Evolutionary conservation across 1,140 invertebrate genomes (phyloP).

Genomic region (Drosophila fuyamai): DNA sequence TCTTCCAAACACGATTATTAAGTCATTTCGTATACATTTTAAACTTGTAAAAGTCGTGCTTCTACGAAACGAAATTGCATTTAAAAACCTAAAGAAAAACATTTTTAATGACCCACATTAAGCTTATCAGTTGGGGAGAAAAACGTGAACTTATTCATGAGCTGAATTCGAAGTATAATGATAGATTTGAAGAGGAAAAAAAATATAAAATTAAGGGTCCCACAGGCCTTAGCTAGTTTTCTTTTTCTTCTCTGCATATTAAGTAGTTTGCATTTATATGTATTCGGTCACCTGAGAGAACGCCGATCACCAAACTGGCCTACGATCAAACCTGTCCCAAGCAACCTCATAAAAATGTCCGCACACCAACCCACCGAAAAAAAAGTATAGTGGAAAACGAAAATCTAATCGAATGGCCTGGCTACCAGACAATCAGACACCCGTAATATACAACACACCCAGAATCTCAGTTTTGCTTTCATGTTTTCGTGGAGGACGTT

Average conservation of each 20-base stretch:
- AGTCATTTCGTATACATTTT: constrained; percentile 21
- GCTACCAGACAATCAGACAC: constrained; percentile 30
- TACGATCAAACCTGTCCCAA: constrained; percentile 64
- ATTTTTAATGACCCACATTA: constrained; percentile 73
- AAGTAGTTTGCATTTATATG: constrained; percentile 53
- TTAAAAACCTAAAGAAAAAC: constrained; percentile 40
- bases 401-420: constrained; percentile 68
- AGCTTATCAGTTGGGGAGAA: constrained; percentile 54
- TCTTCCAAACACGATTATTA: constrained; percentile 27
- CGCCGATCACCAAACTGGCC: constrained; percentile 32
- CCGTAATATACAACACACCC: constrained; percentile 44
- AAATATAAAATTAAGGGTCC: constrained; percentile 24
- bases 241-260: constrained; percentile 57
- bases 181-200: constrained; percentile 27
- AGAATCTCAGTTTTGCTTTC: constrained; percentile 29
- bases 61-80: constrained; percentile 55
- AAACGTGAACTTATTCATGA: constrained; percentile 67
- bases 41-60: constrained; percentile 3
- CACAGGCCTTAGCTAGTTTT: constrained; percentile 35
- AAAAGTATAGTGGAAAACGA: constrained; percentile 31
- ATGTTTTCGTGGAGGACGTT: constrained; percentile 28
- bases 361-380: constrained; percentile 18
- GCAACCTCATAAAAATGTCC: constrained; percentile 70
- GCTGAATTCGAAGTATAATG: constrained; percentile 43
- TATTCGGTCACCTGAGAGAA: constrained; percentile 29